Conservation (phyloP, 2,888 invertebrate genomes). For the Dusona sp. region DNA sequence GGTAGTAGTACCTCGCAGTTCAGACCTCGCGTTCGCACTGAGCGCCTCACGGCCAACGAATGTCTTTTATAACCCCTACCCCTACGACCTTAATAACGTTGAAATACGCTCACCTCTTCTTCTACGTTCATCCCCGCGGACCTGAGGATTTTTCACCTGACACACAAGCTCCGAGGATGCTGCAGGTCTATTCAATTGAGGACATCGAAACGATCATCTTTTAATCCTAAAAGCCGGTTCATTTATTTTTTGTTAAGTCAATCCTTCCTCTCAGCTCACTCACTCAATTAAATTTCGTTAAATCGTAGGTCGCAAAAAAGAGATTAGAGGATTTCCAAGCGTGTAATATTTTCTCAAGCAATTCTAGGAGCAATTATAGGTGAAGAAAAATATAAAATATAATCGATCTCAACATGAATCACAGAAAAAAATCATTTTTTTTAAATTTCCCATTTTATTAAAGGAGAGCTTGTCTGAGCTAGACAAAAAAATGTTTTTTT, state of each 20-base stretch:
- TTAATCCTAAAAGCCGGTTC: slow-evolving; percentile 54
- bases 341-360: background rate
- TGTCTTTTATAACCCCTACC: slow-evolving; percentile 74
- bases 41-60: slow-evolving; percentile 72
- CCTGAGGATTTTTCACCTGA: slow-evolving; percentile 53
- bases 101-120: slow-evolving; percentile 48
- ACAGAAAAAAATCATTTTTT: background rate
- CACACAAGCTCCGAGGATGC: slow-evolving; percentile 31
- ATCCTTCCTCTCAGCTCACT: slow-evolving; percentile 1
- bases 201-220: slow-evolving; percentile 33
- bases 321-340: background rate
- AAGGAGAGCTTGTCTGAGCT: background rate
- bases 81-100: slow-evolving; percentile 71
- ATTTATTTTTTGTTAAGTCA: slow-evolving; percentile 17
- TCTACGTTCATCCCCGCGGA: slow-evolving; percentile 45
- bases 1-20: slow-evolving; percentile 65
- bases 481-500: background rate
- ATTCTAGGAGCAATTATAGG: background rate
- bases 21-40: slow-evolving; percentile 72
- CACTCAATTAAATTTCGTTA: background rate
- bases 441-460: no score
- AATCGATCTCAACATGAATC: background rate
- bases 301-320: background rate
- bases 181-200: slow-evolving; percentile 32
- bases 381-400: background rate